These are phyloP conservation scores for Emydura subglobosa DNA, from an alignment of 2,113 vertebrate species.

Conservation along the genomic window DNA sequence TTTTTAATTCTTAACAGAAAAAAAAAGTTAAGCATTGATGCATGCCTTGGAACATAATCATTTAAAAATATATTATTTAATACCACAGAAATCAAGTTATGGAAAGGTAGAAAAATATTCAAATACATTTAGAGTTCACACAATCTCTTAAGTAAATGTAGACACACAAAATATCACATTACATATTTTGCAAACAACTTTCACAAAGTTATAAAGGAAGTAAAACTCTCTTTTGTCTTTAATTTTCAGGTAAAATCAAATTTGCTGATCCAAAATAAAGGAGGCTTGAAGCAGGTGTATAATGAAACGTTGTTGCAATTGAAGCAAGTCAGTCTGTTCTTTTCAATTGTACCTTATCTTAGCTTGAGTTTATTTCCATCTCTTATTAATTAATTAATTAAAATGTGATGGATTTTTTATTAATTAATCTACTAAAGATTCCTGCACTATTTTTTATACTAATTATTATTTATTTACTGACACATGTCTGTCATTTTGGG, in stretches of 20 bases:
- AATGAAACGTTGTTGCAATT: neutral
- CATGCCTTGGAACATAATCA: neutral
- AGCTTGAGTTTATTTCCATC: too few species aligned
- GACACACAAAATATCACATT: neutral
- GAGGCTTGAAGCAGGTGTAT: neutral
- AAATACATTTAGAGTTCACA: constrained; percentile 23
- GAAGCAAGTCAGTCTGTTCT: neutral
- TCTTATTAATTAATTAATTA: too few species aligned
- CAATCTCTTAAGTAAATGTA: constrained; percentile 26
- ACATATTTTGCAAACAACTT: neutral
- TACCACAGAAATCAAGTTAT: too few species aligned
- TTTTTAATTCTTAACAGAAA: neutral
- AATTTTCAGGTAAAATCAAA: neutral
- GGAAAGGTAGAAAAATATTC: neutral
- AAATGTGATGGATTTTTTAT: too few species aligned
- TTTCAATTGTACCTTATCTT: too few species aligned
- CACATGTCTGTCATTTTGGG: too few species aligned
- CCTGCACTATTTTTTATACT: too few species aligned
- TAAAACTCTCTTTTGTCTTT: neutral
- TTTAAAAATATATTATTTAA: too few species aligned
- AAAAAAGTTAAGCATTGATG: neutral
- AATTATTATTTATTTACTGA: too few species aligned
- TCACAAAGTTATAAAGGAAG: neutral
- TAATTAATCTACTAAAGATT: too few species aligned
- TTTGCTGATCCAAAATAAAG: neutral